Evolutionary conservation across 2,888 invertebrate genomes (phyloP), one percentile per base, ranked within the genome.

Genomic region (Biston stratarius): DNA sequence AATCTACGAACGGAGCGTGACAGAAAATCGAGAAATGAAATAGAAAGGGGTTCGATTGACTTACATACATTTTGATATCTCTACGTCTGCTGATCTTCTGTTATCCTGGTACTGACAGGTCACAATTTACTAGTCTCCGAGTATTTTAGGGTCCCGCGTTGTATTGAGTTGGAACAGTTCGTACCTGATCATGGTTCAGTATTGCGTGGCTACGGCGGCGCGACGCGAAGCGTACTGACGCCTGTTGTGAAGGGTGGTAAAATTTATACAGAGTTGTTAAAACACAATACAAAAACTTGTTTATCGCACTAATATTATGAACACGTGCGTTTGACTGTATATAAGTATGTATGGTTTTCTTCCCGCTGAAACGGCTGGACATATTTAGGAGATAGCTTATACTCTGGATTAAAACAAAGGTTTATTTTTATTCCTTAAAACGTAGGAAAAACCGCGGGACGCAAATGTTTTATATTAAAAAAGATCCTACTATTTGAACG

Each of bases 161-260:
- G 51, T 55, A 40, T 59, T 65, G 60, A 64, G 56, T 51, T 36
- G 38, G 47, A 53, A 61, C 55, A 51, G 57, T 59, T 78, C 82
- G 77, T 80, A 87, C 86, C 86, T 86, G 74, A 84, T 82, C 86
- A 88, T 89, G 74, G 79, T 80, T 76, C 75, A 63, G 70, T 58
- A 71, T 61, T 78, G 76, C 82, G 83, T 79, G 77, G 74, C 73
- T 60, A 61, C 83, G 76, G 79, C 75, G 69, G 67, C 78, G 77
- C 80, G 74, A 77, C 73, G 78, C 73, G 77, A 76, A 78, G 77
- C 75, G 75, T 72, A 90, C 91, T 90, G 82, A 78, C 83, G 83
- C 83, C 84, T 83, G 83, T 84, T 83, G 84, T 72, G 72, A 76
- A 51, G 85, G 87, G 86, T 82, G 81, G 74, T 75, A 70, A 67